A percentile compares a stretch with the other conserved stretches of the same genome.
Evolutionary conservation across 2,888 invertebrate species (phyloP).

Genomic region (Oligia strigilis): DNA sequence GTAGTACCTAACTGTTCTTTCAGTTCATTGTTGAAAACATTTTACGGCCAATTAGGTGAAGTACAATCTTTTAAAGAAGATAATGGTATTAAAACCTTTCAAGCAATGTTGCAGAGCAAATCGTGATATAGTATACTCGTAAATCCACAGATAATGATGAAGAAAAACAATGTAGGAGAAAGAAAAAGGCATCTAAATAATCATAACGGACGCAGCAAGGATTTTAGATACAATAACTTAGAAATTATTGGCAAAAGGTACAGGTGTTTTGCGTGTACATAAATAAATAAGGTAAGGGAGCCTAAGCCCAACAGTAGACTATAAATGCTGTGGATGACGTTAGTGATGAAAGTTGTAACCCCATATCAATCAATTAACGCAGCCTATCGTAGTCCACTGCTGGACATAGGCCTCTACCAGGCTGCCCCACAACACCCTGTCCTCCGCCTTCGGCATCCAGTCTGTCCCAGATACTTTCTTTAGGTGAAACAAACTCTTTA

Average conservation of each 20-base stretch:
- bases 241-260: background rate
- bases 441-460: background rate
- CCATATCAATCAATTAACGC: background rate
- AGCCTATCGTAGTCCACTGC: background rate
- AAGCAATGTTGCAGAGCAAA: background rate
- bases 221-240: background rate
- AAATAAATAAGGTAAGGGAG: background rate
- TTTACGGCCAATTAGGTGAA: conserved; percentile 27
- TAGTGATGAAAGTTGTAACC: background rate
- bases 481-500: background rate
- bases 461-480: background rate
- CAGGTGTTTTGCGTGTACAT: background rate
- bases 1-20: background rate
- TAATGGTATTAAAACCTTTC: background rate
- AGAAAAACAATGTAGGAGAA: background rate
- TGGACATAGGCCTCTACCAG: background rate
- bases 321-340: background rate
- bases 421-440: background rate
- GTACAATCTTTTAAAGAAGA: background rate
- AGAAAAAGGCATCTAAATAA: background rate
- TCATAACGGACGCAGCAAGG: background rate
- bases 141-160: background rate
- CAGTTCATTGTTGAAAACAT: conserved; percentile 2
- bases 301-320: background rate
- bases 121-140: background rate